Evolutionary conservation across 2,888 invertebrate genomes (phyloP).

Genomic region (Drosophila buzzatii): DNA sequence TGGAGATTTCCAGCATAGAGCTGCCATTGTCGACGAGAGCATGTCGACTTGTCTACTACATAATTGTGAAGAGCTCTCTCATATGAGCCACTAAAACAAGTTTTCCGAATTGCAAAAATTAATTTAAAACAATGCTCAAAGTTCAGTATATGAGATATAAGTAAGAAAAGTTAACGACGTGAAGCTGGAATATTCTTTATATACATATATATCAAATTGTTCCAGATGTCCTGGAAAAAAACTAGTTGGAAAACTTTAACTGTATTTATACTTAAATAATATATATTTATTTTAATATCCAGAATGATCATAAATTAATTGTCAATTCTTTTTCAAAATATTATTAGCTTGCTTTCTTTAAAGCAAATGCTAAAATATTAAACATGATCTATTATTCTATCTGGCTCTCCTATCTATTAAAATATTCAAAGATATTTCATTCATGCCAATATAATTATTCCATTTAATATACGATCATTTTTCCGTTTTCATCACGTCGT

Average conservation of each 20-base stretch:
- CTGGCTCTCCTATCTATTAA: no score
- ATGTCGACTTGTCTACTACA: slow-evolving; percentile 45
- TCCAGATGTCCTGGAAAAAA: not conserved
- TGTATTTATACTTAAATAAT: no score
- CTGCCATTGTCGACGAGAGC: slow-evolving; percentile 27
- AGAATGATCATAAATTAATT: no score
- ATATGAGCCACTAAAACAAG: slow-evolving; percentile 6
- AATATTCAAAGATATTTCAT: not conserved
- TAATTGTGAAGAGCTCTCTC: slow-evolving; percentile 32
- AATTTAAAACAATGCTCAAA: not conserved
- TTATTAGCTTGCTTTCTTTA: no score
- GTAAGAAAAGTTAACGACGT: not conserved
- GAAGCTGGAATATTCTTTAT: not conserved
- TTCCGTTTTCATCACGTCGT: not conserved
- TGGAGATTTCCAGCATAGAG: slow-evolving; percentile 54
- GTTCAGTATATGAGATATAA: not conserved
- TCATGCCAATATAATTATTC: slow-evolving; percentile 1
- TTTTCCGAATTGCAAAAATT: slow-evolving; percentile 3
- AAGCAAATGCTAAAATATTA: no score
- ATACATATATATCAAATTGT: not conserved
- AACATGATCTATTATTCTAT: no score
- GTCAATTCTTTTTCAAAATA: no score
- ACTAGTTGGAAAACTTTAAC: not conserved
- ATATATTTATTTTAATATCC: no score
- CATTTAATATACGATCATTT: not conserved